These are phyloP conservation scores for Pseudomugil gertrudae DNA, from an alignment of 2,797 vertebrate species.

Conservation along the genomic window DNA sequence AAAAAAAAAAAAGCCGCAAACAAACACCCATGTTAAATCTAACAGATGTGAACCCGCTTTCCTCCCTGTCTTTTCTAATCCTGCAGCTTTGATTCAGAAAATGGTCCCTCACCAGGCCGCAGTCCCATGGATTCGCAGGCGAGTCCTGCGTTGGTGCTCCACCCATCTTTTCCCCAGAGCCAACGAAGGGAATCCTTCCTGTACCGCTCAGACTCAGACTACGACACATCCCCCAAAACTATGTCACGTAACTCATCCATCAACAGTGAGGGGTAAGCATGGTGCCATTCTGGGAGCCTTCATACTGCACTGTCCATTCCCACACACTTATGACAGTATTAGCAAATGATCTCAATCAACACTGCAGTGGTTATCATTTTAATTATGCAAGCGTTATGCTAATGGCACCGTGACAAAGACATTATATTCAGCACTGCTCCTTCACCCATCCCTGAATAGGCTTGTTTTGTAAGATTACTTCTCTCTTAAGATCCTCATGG, in stretches of 20 bases:
- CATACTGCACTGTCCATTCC: conserved; percentile 6
- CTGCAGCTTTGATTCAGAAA: conserved; percentile 89
- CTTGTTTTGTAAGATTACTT: conserved; percentile 26
- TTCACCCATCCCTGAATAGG: conserved; percentile 37
- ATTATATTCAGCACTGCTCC: conserved; percentile 32
- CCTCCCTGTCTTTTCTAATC: conserved; percentile 1
- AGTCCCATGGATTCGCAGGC: conserved; percentile 93
- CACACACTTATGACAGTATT: conserved; percentile 3
- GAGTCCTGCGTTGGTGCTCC: conserved; percentile 91
- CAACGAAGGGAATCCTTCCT: conserved; percentile 94
- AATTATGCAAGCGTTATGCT: conserved; percentile 62
- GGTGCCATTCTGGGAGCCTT: conserved; percentile 22
- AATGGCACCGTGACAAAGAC: conserved; percentile 56
- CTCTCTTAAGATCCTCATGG: conserved; percentile 58
- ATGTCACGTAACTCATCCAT: conserved; percentile 94
- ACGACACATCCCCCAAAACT: conserved; percentile 92
- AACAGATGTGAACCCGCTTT: conserved; percentile 12
- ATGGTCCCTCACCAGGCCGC: conserved; percentile 90
- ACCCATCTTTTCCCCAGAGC: conserved; percentile 86
- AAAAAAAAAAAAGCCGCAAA: conserved; percentile 1
- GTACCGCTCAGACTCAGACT: conserved; percentile 94
- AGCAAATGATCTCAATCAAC: conserved; percentile 48
- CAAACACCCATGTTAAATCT: background rate
- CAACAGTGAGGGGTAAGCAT: conserved; percentile 92
- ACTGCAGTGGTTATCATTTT: conserved; percentile 37